Percentiles rank a stretch among this genome's conserved stretches.
Evolutionary conservation across 2,113 vertebrate genomes (phyloP).

Genomic region (Tetrax tetrax): DNA sequence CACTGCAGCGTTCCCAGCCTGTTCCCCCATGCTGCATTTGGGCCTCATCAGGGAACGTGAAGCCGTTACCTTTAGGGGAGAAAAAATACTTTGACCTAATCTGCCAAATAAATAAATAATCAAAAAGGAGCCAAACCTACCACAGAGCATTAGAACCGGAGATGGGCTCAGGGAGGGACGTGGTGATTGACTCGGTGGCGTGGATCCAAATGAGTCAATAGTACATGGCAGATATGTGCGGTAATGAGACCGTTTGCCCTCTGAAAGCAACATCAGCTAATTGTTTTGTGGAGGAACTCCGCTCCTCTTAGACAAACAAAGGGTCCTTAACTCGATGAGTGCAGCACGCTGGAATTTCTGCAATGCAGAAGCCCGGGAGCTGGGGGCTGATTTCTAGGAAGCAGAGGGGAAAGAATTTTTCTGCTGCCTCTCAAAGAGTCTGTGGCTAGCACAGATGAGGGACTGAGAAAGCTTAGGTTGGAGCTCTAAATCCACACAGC

Average conservation of each 20-base stretch:
- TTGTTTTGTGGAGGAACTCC: neutral
- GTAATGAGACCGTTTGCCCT: neutral
- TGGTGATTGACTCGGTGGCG: slow-evolving; percentile 8
- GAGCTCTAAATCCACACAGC: neutral
- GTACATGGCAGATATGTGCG: neutral
- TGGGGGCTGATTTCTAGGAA: slow-evolving; percentile 7
- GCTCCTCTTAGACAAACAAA: neutral
- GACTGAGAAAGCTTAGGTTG: neutral
- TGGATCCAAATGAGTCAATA: neutral
- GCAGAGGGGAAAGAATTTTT: neutral
- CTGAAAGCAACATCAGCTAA: neutral
- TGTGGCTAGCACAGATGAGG: neutral
- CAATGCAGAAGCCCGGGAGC: neutral
- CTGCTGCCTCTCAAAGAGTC: neutral
- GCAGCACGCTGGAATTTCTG: neutral
- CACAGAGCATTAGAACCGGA: neutral
- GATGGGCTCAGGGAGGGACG: neutral
- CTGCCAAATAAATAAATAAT: neutral
- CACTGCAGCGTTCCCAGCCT: neutral
- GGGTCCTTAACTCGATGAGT: neutral
- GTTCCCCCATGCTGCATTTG: neutral
- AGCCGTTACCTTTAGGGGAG: neutral
- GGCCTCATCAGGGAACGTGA: neutral
- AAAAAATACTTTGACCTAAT: neutral
- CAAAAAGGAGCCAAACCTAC: slow-evolving; percentile 31